Evolutionary conservation across 2,888 invertebrate species (phyloP), one percentile per base, ranked within the genome.

Genomic region (Bombyx huttoni): DNA sequence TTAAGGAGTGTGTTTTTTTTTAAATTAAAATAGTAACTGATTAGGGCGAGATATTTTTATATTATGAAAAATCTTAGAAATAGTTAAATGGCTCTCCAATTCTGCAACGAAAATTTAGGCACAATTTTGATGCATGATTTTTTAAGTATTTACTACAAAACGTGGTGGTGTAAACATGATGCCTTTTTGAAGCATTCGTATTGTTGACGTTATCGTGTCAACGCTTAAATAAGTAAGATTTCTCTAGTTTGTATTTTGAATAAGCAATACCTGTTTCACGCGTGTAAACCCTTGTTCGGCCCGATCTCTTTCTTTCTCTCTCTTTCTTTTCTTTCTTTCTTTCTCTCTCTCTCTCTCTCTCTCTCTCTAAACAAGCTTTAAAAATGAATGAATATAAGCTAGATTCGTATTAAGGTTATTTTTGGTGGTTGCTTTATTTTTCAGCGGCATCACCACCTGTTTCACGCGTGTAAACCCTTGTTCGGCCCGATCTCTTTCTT

Each of bases 21-120:
- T 24, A 24, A 3, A 24, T 24, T 40, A 10, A 40, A 40, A 75
- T 77, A 84, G 78, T 75, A 73, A 78, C 75, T 78, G 73, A 71
- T 75, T 81, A 79, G 77, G 76, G 74, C 76, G 73, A 81, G 78
- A 79, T 86, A 86, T 86, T 86, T 86, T 87, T 87, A 75, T 87
- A 87, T 52, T 82, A 75, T 81, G 73, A 71, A 40, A 73, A 73
- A 73, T 69, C 66, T 67, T 81, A 81, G 78, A 60, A 12, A 52
- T 81, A 82, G 76, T 78, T 54, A 74, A 68, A 71, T 71, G 68
- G 78, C 81, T 82, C 83, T 84, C 67, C 74, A 73, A 71, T 67
- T 63, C 58, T 58, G 61, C 59, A 60, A 62, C 59, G 59, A 61
- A 64, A 56, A 53, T 57, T 52, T 52, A 62, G n/a, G 61, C 61